Evolutionary conservation across 1,140 invertebrate species (phyloP).

Genomic region (Wasmannia auropunctata): DNA sequence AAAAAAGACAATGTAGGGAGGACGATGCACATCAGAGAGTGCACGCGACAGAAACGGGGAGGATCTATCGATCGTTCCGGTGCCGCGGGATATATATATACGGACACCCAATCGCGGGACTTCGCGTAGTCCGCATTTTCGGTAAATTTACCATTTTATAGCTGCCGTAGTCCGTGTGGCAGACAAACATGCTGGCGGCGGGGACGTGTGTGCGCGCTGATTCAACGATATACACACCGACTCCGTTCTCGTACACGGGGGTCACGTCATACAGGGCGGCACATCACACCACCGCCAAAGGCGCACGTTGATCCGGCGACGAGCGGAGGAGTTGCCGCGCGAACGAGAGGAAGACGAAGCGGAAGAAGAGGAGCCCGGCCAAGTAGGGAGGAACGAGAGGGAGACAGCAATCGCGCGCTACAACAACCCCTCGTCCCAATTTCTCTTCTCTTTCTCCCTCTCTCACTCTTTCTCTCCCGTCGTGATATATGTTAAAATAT

Average conservation of each 20-base stretch:
- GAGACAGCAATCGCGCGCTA: slow-evolving; percentile 41
- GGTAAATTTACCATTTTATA: slow-evolving; percentile 78
- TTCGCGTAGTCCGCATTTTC: neutral
- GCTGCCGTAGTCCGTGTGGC: slow-evolving; percentile 74
- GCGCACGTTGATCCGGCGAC: neutral
- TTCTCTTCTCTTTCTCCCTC: slow-evolving; percentile 41
- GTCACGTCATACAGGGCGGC: neutral
- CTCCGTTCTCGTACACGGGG: neutral
- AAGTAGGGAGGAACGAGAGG: slow-evolving; percentile 12
- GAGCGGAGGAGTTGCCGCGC: slow-evolving; percentile 1
- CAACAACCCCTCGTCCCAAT: slow-evolving; percentile 71
- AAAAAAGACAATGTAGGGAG: neutral
- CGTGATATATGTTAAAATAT: slow-evolving; percentile 79
- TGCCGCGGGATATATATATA: no score
- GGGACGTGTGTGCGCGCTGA: neutral
- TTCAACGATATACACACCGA: slow-evolving; percentile 39
- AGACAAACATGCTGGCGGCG: slow-evolving; percentile 75
- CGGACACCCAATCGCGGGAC: neutral
- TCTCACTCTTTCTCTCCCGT: neutral
- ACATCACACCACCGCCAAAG: neutral
- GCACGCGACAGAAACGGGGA: slow-evolving; percentile 5
- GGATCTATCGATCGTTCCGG: slow-evolving; percentile 29
- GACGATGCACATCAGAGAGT: neutral
- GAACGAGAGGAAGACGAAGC: slow-evolving; percentile 34
- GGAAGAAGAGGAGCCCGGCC: slow-evolving; percentile 37